A percentile compares a stretch with the other conserved stretches of the same genome.
phyloP scores from a whole-genome alignment of 2,888 invertebrate genomes.

The Leptura quadrifasciata region DNA sequence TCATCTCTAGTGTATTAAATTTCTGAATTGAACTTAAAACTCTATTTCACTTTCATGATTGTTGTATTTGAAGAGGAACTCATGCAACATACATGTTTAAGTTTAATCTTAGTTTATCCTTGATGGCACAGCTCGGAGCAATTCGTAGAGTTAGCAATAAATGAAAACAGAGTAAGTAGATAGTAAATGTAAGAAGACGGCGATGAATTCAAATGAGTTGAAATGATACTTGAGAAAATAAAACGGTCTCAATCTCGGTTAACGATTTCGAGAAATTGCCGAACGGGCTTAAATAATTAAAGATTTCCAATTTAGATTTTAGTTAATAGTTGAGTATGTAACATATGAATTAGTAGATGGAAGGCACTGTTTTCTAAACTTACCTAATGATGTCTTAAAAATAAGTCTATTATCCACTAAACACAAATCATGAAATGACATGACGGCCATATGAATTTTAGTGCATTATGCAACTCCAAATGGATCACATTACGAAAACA shows the following conservation, averaged over 20 bases:
- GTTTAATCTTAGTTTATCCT: conserved; percentile 32
- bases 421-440: too few species aligned
- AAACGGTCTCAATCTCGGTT: conserved; percentile 11
- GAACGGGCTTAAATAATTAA: neutral
- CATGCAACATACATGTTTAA: conserved; percentile 16
- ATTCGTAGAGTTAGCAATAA: conserved; percentile 32
- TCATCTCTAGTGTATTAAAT: neutral
- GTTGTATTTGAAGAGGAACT: neutral
- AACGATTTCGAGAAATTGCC: conserved; percentile 11
- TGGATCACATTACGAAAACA: too few species aligned
- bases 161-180: conserved; percentile 35
- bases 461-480: too few species aligned
- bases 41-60: conserved; percentile 1
- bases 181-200: conserved; percentile 35
- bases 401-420: too few species aligned
- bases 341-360: too few species aligned
- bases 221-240: conserved; percentile 25
- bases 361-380: neutral
- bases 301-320: neutral
- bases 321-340: neutral
- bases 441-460: too few species aligned
- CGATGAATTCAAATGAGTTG: conserved; percentile 35
- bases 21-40: conserved; percentile 3
- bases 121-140: conserved; percentile 30
- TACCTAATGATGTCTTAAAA: too few species aligned